phyloP scores from a whole-genome alignment of 2,113 vertebrate genomes.

The Prolemur simus region DNA sequence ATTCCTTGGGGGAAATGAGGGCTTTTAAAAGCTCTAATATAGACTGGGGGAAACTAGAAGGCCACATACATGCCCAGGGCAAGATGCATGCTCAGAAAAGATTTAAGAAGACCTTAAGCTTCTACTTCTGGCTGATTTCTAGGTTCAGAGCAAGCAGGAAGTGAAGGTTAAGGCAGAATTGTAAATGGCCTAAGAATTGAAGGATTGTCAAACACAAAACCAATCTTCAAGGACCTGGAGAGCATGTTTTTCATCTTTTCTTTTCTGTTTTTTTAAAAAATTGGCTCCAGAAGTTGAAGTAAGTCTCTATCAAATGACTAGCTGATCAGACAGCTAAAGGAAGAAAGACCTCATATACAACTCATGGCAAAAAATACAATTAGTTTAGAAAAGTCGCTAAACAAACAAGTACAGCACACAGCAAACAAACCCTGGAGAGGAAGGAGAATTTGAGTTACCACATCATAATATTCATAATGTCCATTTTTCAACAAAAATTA shows the following conservation, averaged over 20 bases:
- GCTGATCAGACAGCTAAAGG: not conserved
- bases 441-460: not conserved
- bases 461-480: not conserved
- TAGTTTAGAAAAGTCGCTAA: slow-evolving; percentile 1
- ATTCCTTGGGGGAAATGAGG: not conserved
- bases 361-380: not conserved
- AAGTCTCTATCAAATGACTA: slow-evolving; percentile 5
- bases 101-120: not conserved
- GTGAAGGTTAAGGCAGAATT: not conserved
- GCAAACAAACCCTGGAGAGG: not conserved
- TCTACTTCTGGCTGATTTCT: not conserved
- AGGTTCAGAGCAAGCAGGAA: not conserved
- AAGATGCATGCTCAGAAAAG: not conserved
- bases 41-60: slow-evolving; percentile 3
- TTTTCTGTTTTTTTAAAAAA: not conserved
- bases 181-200: not conserved
- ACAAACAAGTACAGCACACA: not conserved
- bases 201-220: not conserved
- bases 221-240: not conserved
- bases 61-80: not conserved
- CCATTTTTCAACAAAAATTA: not conserved
- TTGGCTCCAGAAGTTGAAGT: not conserved
- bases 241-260: not conserved
- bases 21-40: not conserved
- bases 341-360: not conserved